phyloP scores from a whole-genome alignment of 1,140 invertebrate genomes.

The Pygmarrhopalites habei region DNA sequence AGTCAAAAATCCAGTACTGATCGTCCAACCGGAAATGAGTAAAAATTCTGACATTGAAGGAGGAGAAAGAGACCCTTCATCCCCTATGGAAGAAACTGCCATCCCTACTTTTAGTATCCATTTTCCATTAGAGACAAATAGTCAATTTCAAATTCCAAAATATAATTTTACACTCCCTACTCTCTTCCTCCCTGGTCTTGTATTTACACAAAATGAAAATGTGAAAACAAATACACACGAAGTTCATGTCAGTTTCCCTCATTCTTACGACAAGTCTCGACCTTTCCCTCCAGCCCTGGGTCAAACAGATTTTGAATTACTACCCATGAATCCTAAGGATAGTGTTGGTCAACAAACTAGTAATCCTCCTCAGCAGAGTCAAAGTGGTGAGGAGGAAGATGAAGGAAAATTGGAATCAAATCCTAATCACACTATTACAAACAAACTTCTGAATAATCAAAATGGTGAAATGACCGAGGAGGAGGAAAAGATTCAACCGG shows the following conservation, averaged over 20 bases:
- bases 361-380: too few relatives aligned
- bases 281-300: not conserved
- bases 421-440: too few relatives aligned
- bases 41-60: not conserved
- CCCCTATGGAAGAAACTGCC: not conserved
- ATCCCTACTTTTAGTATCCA: conserved; percentile 12
- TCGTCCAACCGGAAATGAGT: not conserved
- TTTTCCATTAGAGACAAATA: conserved; percentile 10
- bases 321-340: too few relatives aligned
- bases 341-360: too few relatives aligned
- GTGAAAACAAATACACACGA: conserved; percentile 6
- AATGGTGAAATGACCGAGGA: too few relatives aligned
- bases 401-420: too few relatives aligned
- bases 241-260: conserved; percentile 7
- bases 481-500: too few relatives aligned
- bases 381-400: too few relatives aligned
- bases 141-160: conserved; percentile 9
- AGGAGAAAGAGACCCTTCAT: not conserved
- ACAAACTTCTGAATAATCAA: too few relatives aligned
- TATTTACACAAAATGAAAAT: conserved; percentile 11
- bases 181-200: conserved; percentile 3
- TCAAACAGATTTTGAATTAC: too few relatives aligned
- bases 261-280: not conserved
- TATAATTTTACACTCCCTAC: conserved; percentile 7
- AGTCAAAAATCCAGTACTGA: not conserved